A percentile compares a stretch with the other conserved stretches of the same genome.
Conservation (phyloP, 1,140 invertebrate genomes). For the Drosophila insularis region DNA sequence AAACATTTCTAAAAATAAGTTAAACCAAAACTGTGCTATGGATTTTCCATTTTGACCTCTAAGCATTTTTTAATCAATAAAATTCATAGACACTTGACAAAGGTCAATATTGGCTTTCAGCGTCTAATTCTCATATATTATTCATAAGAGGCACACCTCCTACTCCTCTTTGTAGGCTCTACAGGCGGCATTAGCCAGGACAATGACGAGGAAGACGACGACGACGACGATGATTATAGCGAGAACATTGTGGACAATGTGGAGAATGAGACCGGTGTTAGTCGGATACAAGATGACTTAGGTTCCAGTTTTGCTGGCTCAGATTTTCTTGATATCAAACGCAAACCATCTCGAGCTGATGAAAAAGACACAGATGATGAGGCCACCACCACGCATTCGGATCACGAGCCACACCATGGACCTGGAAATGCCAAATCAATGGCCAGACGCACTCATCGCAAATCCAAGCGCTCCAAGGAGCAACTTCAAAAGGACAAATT, state of each 20-base stretch:
- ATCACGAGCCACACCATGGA: slow-evolving; percentile 61
- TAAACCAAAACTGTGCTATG: too few relatives aligned
- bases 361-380: slow-evolving; percentile 71
- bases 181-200: slow-evolving; percentile 49
- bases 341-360: slow-evolving; percentile 18
- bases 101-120: slow-evolving; percentile 18
- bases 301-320: slow-evolving; percentile 66
- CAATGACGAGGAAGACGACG: slow-evolving; percentile 53
- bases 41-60: not conserved
- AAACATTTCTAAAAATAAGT: too few relatives aligned
- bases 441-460: slow-evolving; percentile 58
- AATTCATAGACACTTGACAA: slow-evolving; percentile 47
- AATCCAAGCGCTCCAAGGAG: slow-evolving; percentile 66
- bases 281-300: slow-evolving; percentile 38
- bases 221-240: slow-evolving; percentile 39
- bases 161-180: slow-evolving; percentile 47
- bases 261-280: slow-evolving; percentile 23
- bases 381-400: slow-evolving; percentile 70
- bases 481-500: slow-evolving; percentile 57
- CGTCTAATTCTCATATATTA: slow-evolving; percentile 24
- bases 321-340: slow-evolving; percentile 61
- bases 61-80: slow-evolving; percentile 17
- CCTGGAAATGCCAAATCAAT: slow-evolving; percentile 64
- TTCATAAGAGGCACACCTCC: slow-evolving; percentile 14
- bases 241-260: slow-evolving; percentile 32